Evolutionary conservation across 2,888 invertebrate genomes (phyloP).

Genomic region (Aphodius sticticus): DNA sequence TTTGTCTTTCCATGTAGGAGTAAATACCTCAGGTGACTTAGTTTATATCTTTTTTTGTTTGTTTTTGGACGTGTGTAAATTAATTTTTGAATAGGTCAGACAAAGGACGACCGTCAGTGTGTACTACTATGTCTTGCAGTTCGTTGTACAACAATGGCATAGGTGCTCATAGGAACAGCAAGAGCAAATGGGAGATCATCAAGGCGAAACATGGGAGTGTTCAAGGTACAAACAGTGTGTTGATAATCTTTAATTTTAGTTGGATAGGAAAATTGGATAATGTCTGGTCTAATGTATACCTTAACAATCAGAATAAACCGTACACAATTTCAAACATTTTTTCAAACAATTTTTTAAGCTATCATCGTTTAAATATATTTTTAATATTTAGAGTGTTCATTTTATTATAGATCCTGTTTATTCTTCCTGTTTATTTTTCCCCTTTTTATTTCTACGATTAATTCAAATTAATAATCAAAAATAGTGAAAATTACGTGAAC

Average conservation of each 20-base stretch:
- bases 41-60: constrained; percentile 12
- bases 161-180: constrained; percentile 50
- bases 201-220: constrained; percentile 45
- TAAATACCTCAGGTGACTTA: constrained; percentile 53
- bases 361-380: no score
- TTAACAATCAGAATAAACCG: no score
- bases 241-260: neutral
- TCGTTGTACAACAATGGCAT: constrained; percentile 57
- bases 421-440: no score
- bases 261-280: no score
- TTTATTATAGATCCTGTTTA: no score
- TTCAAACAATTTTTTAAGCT: no score
- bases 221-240: constrained; percentile 37
- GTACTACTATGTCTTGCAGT: constrained; percentile 60
- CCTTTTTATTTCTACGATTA: no score
- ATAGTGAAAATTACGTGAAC: no score
- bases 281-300: no score
- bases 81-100: constrained; percentile 53
- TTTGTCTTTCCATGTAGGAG: constrained; percentile 54
- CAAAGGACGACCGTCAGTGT: constrained; percentile 57
- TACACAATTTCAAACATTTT: no score
- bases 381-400: no score
- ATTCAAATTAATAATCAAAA: no score
- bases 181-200: constrained; percentile 49
- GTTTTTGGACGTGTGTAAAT: constrained; percentile 24